A percentile compares a stretch with the other conserved stretches of the same genome.
phyloP scores from a whole-genome alignment of 2,113 vertebrate genomes.

The Gobiocypris rarus region DNA sequence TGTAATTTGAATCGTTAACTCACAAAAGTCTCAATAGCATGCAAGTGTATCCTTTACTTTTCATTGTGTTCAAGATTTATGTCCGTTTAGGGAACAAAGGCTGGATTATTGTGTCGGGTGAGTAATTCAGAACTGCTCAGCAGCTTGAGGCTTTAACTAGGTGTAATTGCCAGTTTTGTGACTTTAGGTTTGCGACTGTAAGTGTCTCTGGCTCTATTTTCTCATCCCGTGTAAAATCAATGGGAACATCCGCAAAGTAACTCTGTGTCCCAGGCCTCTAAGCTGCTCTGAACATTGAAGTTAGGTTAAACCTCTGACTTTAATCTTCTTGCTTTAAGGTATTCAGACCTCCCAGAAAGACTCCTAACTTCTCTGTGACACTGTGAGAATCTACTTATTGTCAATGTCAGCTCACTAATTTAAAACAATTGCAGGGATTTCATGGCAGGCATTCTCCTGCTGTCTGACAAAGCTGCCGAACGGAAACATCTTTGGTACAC shows the following conservation, averaged over 20 bases:
- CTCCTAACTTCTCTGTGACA: constrained; percentile 50
- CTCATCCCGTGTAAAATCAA: constrained; percentile 42
- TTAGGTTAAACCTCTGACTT: constrained; percentile 72
- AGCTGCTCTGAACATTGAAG: constrained; percentile 65
- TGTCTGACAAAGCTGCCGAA: constrained; percentile 40
- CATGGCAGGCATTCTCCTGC: constrained; percentile 52
- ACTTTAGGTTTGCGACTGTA: neutral
- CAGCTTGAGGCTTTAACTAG: constrained; percentile 20
- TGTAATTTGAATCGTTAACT: neutral
- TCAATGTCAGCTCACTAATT: constrained; percentile 72
- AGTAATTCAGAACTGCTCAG: neutral
- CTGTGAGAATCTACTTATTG: constrained; percentile 69
- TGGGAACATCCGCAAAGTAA: constrained; percentile 44
- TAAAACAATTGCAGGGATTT: constrained; percentile 69
- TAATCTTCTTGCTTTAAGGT: constrained; percentile 73
- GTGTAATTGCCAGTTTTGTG: constrained; percentile 16
- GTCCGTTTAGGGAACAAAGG: neutral
- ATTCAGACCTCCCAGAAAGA: constrained; percentile 73
- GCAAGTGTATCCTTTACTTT: constrained; percentile 3
- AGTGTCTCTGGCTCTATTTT: neutral
- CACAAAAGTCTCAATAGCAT: constrained; percentile 4
- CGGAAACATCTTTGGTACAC: constrained; percentile 6
- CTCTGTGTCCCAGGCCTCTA: constrained; percentile 70
- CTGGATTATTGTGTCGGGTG: constrained; percentile 20
- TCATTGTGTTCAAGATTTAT: neutral